Evolutionary conservation across 2,113 vertebrate species (phyloP), one percentile per base, ranked within the genome.

Genomic region (Actinemys pallida): DNA sequence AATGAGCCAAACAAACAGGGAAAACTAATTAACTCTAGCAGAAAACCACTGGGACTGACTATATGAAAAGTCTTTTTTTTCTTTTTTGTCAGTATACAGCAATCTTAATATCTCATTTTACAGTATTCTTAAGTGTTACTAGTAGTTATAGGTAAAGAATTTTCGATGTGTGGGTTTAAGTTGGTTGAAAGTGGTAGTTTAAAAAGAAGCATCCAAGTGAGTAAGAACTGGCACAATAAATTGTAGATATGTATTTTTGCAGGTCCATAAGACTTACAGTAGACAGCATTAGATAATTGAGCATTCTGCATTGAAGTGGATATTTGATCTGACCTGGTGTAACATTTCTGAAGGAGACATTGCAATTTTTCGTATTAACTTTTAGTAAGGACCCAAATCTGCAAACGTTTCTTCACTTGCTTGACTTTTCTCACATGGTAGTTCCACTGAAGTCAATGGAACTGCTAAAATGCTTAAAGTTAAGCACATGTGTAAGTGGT

Each of bases 251-350:
- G 3, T 45, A 56, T 27, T 27, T 50, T n/a, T 25, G 11, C 22
- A 52, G 14, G 29, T 35, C 14, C 27, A 50, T 31, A 75, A 75
- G 72, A 42, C 39, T 42, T 25, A 17, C 62, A 45, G 17, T 45
- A 45, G 39, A 47, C 12, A 19, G 8, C 35, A 39, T 72, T n/a
- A 45, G 42, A 12, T 78, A 47, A 47, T 8, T 45, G 75, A 78
- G 24, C 42, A 27, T 47, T 78, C 20, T 47, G 25, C 42, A 27
- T 47, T 45, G 10, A 76, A 76, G 72, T 45, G 22, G 5, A 24
- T 75, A 24, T 75, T 75, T 0, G 31, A 11, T 5, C 1, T 52
- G 76, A 20, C 3, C 12, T 78, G n/a, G 27, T 2, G 0, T 72
- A 4, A 27, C 11, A 3, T 19, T 85, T 93, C 65, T 89, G 82